Evolutionary conservation across 92 coral and sea anemone species (phyloP).

Genomic region (Blastomussa wellsi): DNA sequence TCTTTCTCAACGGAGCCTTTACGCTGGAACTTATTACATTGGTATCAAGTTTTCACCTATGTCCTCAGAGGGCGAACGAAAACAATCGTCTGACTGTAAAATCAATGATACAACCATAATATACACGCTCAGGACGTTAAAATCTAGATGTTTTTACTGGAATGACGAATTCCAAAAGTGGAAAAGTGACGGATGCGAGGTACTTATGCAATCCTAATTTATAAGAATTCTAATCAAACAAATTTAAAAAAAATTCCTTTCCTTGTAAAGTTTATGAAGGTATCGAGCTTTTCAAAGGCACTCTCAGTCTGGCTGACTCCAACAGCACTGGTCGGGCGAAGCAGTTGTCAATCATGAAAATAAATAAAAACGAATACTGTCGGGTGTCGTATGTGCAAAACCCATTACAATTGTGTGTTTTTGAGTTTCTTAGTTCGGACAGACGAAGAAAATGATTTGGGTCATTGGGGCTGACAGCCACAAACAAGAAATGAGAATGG

Average conservation of each 20-base stretch:
- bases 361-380: no score
- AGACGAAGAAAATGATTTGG: no score
- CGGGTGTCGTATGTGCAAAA: neutral
- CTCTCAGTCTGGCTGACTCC: no score
- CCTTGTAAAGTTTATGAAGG: no score
- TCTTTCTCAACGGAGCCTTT: conserved; percentile 49
- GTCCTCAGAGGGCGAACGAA: neutral
- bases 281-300: no score
- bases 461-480: no score
- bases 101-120: conserved; percentile 32
- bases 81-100: neutral
- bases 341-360: neutral
- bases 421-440: neutral
- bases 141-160: conserved; percentile 83
- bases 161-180: conserved; percentile 62
- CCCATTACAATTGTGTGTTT: neutral
- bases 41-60: conserved; percentile 34
- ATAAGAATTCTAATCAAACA: neutral
- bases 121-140: conserved; percentile 52
- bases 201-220: neutral
- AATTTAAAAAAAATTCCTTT: neutral
- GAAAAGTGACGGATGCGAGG: conserved; percentile 79
- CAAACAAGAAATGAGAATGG: no score
- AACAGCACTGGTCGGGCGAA: no score
- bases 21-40: conserved; percentile 49